Base-by-base conservation (phyloP, 1,140 invertebrate species). In the Drosophila prosaltans region DNA sequence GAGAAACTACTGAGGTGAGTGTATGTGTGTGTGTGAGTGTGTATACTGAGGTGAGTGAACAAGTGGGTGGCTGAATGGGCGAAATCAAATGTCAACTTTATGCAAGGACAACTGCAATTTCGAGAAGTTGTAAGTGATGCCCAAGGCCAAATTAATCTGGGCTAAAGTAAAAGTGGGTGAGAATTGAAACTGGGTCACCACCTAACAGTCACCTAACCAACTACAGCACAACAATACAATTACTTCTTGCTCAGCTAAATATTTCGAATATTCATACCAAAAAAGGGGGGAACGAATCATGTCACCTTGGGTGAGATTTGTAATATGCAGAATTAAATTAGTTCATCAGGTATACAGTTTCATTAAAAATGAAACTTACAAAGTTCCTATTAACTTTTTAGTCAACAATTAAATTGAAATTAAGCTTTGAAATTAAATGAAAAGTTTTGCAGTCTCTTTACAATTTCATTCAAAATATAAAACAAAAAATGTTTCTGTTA, bases 91-190 rank as follows among this genome's bases (percentile, higher is more conserved):
- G 75, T 78, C 75, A 78, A 78, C 75, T 78, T 62, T 66, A 63
- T 71, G 74, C 75, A 78, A 78, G 74, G 75, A 66, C 75, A 78
- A 78, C 75, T 78, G 62, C 75, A 78, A 75, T 60, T 51, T 72
- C 51, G 69, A 78, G 75, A 78, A 78, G 75, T 72, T 78, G 63
- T 36, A 62, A 62, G 57, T 66, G 62, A 39, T 59, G 69, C 75
- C 61, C 74, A 78, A 78, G 75, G 75, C 75, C 75, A 72, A 78
- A 72, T 78, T 78, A 75, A 78, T 78, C 75, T 78, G 75, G 26
- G 59, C 74, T 63, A 64, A 62, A 75, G 74, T 76, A 60, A 60
- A 55, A 78, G 62, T 69, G 55, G 58, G 69, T 32, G 61, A 45
- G 16, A 63, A 58, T 60, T 30, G 63, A 78, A 78, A 78, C 74